Conservation (phyloP, 2,797 vertebrate species). For the Falco naumanni region DNA sequence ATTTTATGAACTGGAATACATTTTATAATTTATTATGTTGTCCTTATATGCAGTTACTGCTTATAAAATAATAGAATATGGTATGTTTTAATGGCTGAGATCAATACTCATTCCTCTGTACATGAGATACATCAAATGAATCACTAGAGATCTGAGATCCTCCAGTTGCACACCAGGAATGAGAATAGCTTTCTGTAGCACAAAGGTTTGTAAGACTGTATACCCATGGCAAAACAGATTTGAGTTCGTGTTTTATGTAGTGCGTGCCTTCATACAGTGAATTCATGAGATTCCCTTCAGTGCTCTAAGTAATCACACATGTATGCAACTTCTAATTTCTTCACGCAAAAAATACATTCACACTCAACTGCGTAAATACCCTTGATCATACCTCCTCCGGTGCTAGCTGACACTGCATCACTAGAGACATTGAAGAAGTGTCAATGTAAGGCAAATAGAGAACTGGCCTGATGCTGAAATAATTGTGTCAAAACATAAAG, state of each 20-base stretch:
- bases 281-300: neutral
- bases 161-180: neutral
- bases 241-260: neutral
- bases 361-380: neutral
- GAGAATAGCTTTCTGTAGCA: neutral
- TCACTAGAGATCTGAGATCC: neutral
- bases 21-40: neutral
- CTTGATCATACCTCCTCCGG: neutral
- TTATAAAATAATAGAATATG: slow-evolving; percentile 7
- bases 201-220: neutral
- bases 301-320: neutral
- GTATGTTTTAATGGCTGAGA: neutral
- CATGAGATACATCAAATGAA: neutral
- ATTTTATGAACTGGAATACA: neutral
- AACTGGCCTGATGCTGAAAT: neutral
- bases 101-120: neutral
- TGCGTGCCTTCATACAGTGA: rapidly evolving
- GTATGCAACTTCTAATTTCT: neutral
- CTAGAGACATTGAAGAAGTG: neutral
- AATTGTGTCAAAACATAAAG: neutral
- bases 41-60: neutral
- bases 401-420: neutral
- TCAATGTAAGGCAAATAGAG: neutral
- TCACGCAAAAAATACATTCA: neutral
- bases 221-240: neutral